These are phyloP conservation scores for Lycaena phlaeas DNA, from an alignment of 2,888 invertebrate species.

Conservation along the genomic window DNA sequence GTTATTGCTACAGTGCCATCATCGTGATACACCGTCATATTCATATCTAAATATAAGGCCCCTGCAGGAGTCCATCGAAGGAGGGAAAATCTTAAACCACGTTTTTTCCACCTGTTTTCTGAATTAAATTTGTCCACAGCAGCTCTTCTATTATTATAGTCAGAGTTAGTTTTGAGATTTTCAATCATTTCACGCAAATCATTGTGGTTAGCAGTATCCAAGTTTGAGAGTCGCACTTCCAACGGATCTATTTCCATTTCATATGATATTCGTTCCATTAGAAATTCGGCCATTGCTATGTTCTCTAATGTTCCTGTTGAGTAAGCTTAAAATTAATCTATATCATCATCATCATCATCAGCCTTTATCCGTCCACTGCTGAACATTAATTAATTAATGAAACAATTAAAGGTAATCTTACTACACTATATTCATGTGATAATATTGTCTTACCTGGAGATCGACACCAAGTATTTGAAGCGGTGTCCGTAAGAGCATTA, in stretches of 20 bases:
- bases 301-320: conserved; percentile 78
- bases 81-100: conserved; percentile 78
- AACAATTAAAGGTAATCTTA: no score
- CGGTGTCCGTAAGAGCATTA: conserved; percentile 33
- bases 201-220: conserved; percentile 51
- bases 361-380: no score
- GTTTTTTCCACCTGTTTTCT: conserved; percentile 84
- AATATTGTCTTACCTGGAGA: conserved; percentile 26
- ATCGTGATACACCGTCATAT: conserved; percentile 78
- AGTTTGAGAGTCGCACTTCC: conserved; percentile 52
- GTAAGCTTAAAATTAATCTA: no score
- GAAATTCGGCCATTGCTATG: conserved; percentile 72
- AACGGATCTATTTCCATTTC: conserved; percentile 70
- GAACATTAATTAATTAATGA: no score
- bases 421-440: no score
- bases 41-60: conserved; percentile 66
- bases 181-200: conserved; percentile 46
- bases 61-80: conserved; percentile 76
- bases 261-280: conserved; percentile 78
- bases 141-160: conserved; percentile 58
- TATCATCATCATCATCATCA: no score
- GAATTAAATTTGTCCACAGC: conserved; percentile 73
- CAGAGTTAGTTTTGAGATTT: conserved; percentile 45
- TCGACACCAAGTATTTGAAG: conserved; percentile 29
- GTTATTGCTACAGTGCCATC: conserved; percentile 81